Base-by-base conservation (phyloP, 1,140 invertebrate genomes). In the Ridgeia piscesae region DNA sequence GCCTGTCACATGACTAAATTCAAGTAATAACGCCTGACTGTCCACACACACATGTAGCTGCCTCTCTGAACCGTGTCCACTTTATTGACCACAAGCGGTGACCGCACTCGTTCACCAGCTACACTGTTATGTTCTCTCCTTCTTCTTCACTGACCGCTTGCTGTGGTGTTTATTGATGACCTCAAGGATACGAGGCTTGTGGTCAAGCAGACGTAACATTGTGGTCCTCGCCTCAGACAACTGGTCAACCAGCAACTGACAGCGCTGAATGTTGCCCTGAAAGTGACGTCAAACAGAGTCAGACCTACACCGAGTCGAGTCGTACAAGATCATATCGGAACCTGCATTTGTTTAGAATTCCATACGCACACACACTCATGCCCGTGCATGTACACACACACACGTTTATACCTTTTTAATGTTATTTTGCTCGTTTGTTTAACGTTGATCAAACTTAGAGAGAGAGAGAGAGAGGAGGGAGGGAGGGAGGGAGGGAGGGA, bases 211-310 rank as follows among this genome's bases (percentile, higher is more conserved):
- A 95, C 98, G 98, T 94, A 98, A 97, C 89, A 99, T 97, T 95
- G 98, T 98, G 88, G 97, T 97, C 94, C 98, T 97, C 0, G 98
- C 98, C 96, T 99, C 99, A 94, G 97, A 96, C 95, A 99, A 97
- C 93, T 98, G 98, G 95, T 99, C 98, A 92, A 97, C 97, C 58
- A 99, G 98, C 89, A 99, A 97, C 96, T 98, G 98, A 95, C 98
- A 98, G 90, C 99, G 97, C 96, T 99, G 99, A 95, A 99, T 98
- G 96, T 99, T 99, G 77, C 98, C 98, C 97, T 98, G 96, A 92
- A 96, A 96, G 93, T 1, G 58, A 33, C 17, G 17, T 50, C 14
- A 77, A 21, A 77, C 58, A 77, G 8, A 21, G 58, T 91, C 17
- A 17, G 33, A 91, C 33, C 21, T 91, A 35, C 34, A 35, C 89